phyloP scores from a whole-genome alignment of 1,140 invertebrate genomes.

The Phenacoccus solenopsis region DNA sequence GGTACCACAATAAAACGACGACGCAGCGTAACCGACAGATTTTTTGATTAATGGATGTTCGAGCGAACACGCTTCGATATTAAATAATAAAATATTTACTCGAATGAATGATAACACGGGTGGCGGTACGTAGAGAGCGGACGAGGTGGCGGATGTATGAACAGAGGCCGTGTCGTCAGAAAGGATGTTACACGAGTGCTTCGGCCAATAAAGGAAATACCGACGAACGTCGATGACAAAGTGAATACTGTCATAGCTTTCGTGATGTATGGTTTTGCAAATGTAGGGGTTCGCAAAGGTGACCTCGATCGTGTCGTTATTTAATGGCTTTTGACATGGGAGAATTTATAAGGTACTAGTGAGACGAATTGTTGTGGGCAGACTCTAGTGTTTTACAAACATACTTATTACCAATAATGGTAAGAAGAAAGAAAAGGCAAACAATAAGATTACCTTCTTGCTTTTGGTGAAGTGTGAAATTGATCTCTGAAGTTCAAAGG shows the following conservation, averaged over 20 bases:
- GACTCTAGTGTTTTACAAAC: too few species aligned
- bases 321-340: too few species aligned
- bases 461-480: too few species aligned
- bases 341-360: too few species aligned
- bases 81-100: slow-evolving; percentile 16
- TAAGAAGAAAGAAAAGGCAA: too few species aligned
- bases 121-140: neutral
- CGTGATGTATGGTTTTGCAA: neutral
- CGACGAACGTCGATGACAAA: slow-evolving; percentile 10
- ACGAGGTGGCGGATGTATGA: neutral
- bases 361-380: too few species aligned
- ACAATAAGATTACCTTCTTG: too few species aligned
- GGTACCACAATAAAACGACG: too few species aligned
- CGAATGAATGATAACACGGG: neutral
- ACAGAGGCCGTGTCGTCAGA: neutral
- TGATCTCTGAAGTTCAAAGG: too few species aligned
- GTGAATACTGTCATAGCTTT: slow-evolving; percentile 7
- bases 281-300: too few species aligned
- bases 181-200: slow-evolving; percentile 7
- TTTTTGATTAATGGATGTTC: slow-evolving; percentile 1
- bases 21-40: neutral
- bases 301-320: too few species aligned
- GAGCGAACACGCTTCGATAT: slow-evolving; percentile 7
- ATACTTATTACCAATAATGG: too few species aligned
- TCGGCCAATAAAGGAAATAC: slow-evolving; percentile 9